phyloP scores from a whole-genome alignment of 2,113 vertebrate species.

The Dipodomys stephensi region DNA sequence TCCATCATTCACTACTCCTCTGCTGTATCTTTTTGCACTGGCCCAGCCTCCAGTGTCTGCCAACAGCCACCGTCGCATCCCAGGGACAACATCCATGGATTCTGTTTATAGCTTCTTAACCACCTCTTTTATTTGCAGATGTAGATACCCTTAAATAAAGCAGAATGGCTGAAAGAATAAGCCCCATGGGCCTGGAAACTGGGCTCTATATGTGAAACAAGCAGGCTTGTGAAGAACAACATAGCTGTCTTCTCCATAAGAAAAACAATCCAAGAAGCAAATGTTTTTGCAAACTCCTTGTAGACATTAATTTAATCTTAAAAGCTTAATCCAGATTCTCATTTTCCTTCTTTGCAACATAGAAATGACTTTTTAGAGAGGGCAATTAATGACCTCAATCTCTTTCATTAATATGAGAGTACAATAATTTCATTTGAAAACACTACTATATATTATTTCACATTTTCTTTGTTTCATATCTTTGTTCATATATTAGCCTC shows the following conservation, averaged over 20 bases:
- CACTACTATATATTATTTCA: conserved; percentile 55
- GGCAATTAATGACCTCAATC: conserved; percentile 60
- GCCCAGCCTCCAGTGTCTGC: not conserved
- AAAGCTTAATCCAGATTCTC: conserved; percentile 41
- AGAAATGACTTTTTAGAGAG: conserved; percentile 63
- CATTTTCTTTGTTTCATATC: conserved; percentile 61
- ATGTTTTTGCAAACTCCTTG: conserved; percentile 17
- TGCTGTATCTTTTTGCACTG: not conserved
- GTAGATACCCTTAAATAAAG: rapidly evolving
- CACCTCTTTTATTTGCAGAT: not conserved
- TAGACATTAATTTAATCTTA: conserved; percentile 20
- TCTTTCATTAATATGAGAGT: conserved; percentile 43
- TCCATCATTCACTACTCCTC: not conserved
- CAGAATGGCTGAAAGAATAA: not conserved
- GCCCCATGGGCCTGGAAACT: too few relatives aligned
- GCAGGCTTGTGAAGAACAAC: not conserved
- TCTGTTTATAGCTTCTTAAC: not conserved
- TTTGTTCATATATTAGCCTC: conserved; percentile 57
- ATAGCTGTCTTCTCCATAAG: not conserved
- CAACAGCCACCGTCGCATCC: not conserved
- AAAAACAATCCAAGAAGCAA: not conserved
- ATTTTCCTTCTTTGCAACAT: conserved; percentile 56
- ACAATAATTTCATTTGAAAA: conserved; percentile 67
- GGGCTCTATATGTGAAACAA: not conserved
- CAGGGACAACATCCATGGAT: not conserved